Percentiles rank a stretch among this genome's conserved stretches.
Conservation (phyloP, 2,888 invertebrate genomes). For the Pyrochroa serraticornis region DNA sequence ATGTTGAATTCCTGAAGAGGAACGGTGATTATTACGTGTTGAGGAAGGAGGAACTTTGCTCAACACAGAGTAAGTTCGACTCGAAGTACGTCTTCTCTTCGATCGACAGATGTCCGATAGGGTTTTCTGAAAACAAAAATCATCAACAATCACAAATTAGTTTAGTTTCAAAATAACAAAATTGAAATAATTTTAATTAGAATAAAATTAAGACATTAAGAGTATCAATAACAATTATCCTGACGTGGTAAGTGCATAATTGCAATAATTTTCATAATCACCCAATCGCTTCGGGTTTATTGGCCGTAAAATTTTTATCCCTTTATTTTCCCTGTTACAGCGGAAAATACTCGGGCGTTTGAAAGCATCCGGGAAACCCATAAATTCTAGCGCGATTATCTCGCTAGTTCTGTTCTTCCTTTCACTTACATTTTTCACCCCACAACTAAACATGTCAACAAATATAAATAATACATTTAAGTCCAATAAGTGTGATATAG, state of each 20-base stretch:
- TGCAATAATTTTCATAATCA: no score
- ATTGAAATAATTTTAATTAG: no score
- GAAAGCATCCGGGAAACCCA: no score
- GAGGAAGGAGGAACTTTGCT: constrained; percentile 23
- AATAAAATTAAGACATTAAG: no score
- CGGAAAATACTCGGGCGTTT: no score
- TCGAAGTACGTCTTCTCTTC: constrained; percentile 13
- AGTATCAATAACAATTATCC: no score
- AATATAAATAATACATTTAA: constrained; percentile 2
- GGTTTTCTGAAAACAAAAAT: constrained; percentile 40
- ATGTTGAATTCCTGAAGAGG: constrained; percentile 23
- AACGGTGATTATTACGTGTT: constrained; percentile 33
- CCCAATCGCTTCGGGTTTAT: no score
- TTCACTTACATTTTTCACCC: neutral
- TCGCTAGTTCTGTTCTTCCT: neutral
- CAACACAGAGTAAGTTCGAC: constrained; percentile 30
- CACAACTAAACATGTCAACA: neutral
- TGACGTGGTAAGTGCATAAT: no score
- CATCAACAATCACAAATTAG: neutral
- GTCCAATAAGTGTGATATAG: neutral
- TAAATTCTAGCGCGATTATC: no score
- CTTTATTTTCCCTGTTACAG: no score
- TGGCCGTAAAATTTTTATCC: no score
- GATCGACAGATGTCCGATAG: constrained; percentile 38
- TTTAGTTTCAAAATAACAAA: no score